phyloP scores from a whole-genome alignment of 2,797 vertebrate species.

The Hylomyscus alleni region DNA sequence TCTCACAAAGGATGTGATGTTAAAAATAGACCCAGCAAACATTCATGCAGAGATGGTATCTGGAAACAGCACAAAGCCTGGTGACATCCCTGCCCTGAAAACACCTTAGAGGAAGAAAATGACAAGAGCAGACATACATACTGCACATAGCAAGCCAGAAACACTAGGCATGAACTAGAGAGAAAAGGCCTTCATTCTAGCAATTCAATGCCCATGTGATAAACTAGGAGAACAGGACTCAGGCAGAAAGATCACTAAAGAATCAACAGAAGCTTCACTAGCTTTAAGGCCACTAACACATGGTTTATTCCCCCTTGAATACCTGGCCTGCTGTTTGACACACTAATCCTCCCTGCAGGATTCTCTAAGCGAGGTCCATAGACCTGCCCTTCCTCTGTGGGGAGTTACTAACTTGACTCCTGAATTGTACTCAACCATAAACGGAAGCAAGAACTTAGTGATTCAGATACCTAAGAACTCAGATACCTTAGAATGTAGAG shows the following conservation, averaged over 20 bases:
- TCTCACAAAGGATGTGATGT: conserved; percentile 59
- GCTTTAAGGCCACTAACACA: background rate
- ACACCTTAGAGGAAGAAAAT: conserved; percentile 32
- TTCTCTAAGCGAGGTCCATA: background rate
- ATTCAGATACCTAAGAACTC: background rate
- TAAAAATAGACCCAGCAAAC: conserved; percentile 81
- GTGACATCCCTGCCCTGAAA: conserved; percentile 50
- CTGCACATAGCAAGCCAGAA: background rate
- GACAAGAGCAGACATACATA: background rate
- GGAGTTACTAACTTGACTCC: background rate
- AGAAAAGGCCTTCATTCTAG: background rate
- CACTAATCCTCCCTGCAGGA: background rate
- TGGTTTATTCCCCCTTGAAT: background rate
- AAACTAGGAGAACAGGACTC: background rate
- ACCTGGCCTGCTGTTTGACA: background rate
- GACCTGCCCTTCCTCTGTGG: background rate
- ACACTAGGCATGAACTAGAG: background rate
- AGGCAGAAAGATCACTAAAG: background rate
- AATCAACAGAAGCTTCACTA: background rate
- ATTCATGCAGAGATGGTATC: conserved; percentile 70
- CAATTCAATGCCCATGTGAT: background rate
- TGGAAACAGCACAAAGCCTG: conserved; percentile 57
- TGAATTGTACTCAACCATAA: background rate
- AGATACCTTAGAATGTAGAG: background rate
- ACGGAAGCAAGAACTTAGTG: background rate